Evolutionary conservation across 2,888 invertebrate genomes (phyloP).

Genomic region (Dryobota labecula): DNA sequence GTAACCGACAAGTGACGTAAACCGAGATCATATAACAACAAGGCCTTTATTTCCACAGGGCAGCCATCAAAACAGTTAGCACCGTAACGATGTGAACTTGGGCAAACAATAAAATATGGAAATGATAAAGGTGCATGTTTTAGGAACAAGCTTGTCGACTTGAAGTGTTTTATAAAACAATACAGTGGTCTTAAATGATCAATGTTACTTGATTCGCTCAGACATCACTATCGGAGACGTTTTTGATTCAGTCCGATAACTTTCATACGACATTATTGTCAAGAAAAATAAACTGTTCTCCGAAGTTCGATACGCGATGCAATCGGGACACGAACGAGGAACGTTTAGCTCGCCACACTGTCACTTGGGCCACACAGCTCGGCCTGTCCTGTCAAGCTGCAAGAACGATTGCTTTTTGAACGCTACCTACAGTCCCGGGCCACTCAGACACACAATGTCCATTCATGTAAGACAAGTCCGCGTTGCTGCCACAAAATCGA

Average conservation of each 20-base stretch:
- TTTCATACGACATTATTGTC: constrained; percentile 46
- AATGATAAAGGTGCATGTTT: constrained; percentile 18
- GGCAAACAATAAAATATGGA: constrained; percentile 40
- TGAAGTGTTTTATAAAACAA: not conserved
- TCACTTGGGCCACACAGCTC: constrained; percentile 74
- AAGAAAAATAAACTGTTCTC: constrained; percentile 60
- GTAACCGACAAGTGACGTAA: constrained; percentile 81
- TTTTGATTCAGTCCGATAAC: constrained; percentile 25
- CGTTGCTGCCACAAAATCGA: constrained; percentile 75
- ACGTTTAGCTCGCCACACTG: constrained; percentile 63
- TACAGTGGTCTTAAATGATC: not conserved
- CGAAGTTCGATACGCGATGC: constrained; percentile 61
- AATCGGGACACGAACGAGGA: constrained; percentile 57
- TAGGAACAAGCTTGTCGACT: constrained; percentile 14
- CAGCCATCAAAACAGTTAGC: constrained; percentile 56
- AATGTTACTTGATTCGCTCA: not conserved
- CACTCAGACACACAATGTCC: constrained; percentile 72
- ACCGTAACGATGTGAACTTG: constrained; percentile 44
- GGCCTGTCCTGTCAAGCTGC: constrained; percentile 80
- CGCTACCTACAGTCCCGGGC: constrained; percentile 67
- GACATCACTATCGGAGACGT: constrained; percentile 5
- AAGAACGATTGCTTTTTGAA: constrained; percentile 82
- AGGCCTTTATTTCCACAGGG: constrained; percentile 54
- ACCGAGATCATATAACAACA: constrained; percentile 64
- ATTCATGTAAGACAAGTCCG: constrained; percentile 76